Evolutionary conservation across 1,140 invertebrate species (phyloP).

Genomic region (Macrobrachium rosenbergii): DNA sequence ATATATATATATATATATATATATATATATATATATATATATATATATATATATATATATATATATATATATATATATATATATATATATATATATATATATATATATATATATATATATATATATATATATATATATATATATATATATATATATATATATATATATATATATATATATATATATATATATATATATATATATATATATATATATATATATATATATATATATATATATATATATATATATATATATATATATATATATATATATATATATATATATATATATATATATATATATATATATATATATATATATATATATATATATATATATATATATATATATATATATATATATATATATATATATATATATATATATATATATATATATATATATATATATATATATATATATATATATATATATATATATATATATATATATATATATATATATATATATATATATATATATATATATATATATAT

Average conservation of each 20-base stretch:
- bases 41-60: conserved; percentile 39
- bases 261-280: background rate
- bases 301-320: conserved; percentile 11
- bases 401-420: conserved; percentile 15
- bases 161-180: conserved; percentile 39
- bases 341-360: conserved; percentile 27
- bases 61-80: conserved; percentile 27
- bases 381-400: conserved; percentile 15
- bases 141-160: conserved; percentile 41
- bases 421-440: conserved; percentile 5
- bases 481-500: conserved; percentile 27
- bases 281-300: conserved; percentile 18
- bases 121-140: conserved; percentile 30
- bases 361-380: conserved; percentile 4
- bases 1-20: conserved; percentile 32
- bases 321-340: conserved; percentile 27
- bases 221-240: conserved; percentile 16
- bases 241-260: conserved; percentile 14
- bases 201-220: conserved; percentile 33
- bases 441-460: conserved; percentile 16
- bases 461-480: background rate
- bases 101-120: conserved; percentile 13
- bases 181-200: conserved; percentile 41
- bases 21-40: conserved; percentile 42
- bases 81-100: conserved; percentile 20